Percentiles rank a stretch among this genome's conserved stretches.
These are phyloP conservation scores for Acanthosepion pharaonis DNA, from an alignment of 2,888 invertebrate species.

Conservation along the genomic window DNA sequence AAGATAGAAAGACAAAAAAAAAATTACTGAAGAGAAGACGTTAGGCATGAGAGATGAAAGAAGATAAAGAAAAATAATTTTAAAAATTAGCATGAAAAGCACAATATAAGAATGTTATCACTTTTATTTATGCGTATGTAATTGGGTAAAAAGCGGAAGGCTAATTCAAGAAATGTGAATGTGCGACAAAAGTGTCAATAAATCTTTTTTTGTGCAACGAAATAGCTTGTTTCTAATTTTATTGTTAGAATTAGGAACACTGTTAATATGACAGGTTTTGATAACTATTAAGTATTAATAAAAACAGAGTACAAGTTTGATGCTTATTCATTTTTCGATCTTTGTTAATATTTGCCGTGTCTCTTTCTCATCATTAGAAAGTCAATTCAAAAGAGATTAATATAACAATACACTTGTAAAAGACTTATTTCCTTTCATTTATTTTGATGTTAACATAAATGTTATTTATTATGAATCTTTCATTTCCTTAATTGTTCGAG, in stretches of 20 bases:
- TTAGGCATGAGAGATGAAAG: not conserved
- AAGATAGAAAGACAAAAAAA: not conserved
- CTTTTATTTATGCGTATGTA: slow-evolving; percentile 2
- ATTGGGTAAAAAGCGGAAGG: too few species aligned
- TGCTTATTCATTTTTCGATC: not conserved
- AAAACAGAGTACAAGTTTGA: not conserved
- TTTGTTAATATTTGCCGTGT: not conserved
- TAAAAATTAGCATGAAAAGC: not conserved
- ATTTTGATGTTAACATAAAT: too few species aligned
- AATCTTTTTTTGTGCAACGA: not conserved
- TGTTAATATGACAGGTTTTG: not conserved
- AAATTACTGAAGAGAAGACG: slow-evolving; percentile 4
- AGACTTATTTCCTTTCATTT: too few species aligned
- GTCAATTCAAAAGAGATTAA: too few species aligned
- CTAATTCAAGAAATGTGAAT: not conserved
- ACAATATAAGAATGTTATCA: not conserved
- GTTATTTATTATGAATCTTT: too few species aligned
- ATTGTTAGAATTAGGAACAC: not conserved
- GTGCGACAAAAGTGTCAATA: not conserved
- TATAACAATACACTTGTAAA: too few species aligned
- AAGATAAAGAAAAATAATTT: not conserved
- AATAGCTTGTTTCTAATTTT: not conserved
- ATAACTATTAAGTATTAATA: not conserved
- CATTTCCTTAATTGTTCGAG: too few species aligned
- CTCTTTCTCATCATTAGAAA: not conserved